phyloP scores from a whole-genome alignment of 2,888 invertebrate species.

The Prosopocoilus inquinatus region DNA sequence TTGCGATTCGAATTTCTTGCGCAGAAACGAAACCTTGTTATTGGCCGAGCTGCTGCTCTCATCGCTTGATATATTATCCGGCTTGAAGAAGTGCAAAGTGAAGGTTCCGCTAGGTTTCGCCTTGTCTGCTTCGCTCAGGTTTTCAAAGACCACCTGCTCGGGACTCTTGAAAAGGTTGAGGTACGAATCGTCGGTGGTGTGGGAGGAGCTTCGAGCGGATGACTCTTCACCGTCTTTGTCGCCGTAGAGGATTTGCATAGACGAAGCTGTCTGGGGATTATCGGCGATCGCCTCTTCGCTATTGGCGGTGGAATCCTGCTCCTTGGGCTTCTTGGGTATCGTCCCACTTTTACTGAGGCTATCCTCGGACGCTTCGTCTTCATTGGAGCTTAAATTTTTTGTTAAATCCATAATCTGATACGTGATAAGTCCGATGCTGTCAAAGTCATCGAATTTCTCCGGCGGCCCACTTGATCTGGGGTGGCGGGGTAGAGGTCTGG shows the following conservation, averaged over 20 bases:
- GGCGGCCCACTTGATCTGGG: neutral
- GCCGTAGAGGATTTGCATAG: conserved; percentile 22
- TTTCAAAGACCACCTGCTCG: conserved; percentile 17
- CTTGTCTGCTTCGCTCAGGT: conserved; percentile 7
- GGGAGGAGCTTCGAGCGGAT: conserved; percentile 7
- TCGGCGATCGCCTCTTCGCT: neutral
- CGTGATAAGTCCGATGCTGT: conserved; percentile 2
- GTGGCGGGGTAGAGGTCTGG: conserved; percentile 21
- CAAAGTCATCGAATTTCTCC: conserved; percentile 7
- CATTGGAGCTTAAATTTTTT: conserved; percentile 1
- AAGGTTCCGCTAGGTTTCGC: conserved; percentile 1
- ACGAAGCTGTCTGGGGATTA: conserved; percentile 11
- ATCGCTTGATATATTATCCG: conserved; percentile 13
- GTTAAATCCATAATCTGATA: conserved; percentile 7
- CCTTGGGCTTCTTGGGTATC: conserved; percentile 1
- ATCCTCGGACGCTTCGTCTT: conserved; percentile 4
- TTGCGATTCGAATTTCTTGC: conserved; percentile 15
- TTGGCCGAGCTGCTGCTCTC: conserved; percentile 8
- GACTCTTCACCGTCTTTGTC: conserved; percentile 15
- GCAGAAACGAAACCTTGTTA: conserved; percentile 12
- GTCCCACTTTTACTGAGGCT: conserved; percentile 4
- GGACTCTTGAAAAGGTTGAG: conserved; percentile 18
- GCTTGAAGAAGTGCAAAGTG: conserved; percentile 15
- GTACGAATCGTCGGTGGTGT: conserved; percentile 8
- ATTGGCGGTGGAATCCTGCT: neutral